Base-by-base conservation (phyloP, 2,888 invertebrate species). In the Nephrotoma flavescens region DNA sequence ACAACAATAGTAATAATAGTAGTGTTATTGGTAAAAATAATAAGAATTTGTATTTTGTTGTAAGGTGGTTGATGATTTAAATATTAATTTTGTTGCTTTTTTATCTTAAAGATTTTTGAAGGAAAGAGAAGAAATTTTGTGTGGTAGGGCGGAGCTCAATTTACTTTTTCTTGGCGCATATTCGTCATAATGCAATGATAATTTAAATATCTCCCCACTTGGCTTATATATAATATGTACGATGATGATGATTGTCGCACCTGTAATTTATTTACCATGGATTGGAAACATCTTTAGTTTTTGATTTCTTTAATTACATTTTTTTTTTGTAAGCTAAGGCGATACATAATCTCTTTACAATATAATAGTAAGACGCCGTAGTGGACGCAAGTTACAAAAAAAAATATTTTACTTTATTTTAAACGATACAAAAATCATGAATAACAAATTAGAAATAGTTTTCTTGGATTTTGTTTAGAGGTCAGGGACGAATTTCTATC, bases 1-100 rank as follows among this genome's bases (percentile, higher is more conserved):
- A 71, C 9, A 52, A 71, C 71, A 71, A 71, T 71, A 9, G 71
- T 71, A 71, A 31, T n/a, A 52, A n/a, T 71, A 31, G 71, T 71
- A 71, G 9, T n/a, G 15, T 4, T 71, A 84, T 86, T 41, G 86
- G 12, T 85, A 86, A 86, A 87, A 86, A 86, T 86, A 86, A 86
- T 86, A 87, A 87, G 86, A 42, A 84, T 45, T 47, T n/a, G 41
- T 42, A 85, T 86, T 86, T 86, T 19, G 57, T 83, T 44, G n/a
- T 71, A 44, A 52, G 31, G 86, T 83, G 41, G 15, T 9, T 86
- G 45, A 41, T 84, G 45, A 45, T 41, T 57, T 41, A 57, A 86
- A 44, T 52, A 71, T 47, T 7, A 7, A 83, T 41, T 83, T 83
- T 83, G 42, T 45, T 44, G 5, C 83, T n/a, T 42, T 41, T 86